These are phyloP conservation scores for Bubo scandiacus DNA, from an alignment of 2,113 vertebrate species.

Conservation along the genomic window DNA sequence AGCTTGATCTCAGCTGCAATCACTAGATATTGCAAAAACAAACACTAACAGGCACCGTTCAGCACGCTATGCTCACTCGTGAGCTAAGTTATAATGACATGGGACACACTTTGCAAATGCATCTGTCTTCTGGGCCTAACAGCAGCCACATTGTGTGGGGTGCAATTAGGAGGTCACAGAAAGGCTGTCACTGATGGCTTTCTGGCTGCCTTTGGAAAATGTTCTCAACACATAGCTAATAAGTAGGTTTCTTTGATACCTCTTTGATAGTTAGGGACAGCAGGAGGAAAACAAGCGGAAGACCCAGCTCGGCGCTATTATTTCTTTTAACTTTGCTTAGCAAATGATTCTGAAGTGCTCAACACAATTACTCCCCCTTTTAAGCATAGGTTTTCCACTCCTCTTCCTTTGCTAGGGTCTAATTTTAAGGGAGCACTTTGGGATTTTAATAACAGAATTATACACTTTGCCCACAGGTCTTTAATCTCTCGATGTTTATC, in stretches of 20 bases:
- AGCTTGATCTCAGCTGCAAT: background rate
- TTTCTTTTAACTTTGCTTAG: constrained; percentile 58
- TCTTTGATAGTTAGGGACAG: constrained; percentile 56
- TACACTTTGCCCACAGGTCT: constrained; percentile 63
- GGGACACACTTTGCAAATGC: constrained; percentile 20
- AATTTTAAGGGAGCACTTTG: constrained; percentile 61
- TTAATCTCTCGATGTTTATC: constrained; percentile 73
- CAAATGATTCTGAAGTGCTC: constrained; percentile 58
- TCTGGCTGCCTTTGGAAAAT: constrained; percentile 41
- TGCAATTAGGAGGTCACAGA: constrained; percentile 56
- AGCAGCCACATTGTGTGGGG: background rate
- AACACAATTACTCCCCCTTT: constrained; percentile 50
- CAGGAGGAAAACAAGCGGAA: constrained; percentile 50
- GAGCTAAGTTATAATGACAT: background rate
- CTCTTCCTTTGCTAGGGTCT: constrained; percentile 42
- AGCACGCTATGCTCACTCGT: rapidly evolving
- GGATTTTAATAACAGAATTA: constrained; percentile 71
- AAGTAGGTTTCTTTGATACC: constrained; percentile 57
- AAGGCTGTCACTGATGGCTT: constrained; percentile 24
- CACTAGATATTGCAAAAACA: background rate
- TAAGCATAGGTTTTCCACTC: constrained; percentile 51
- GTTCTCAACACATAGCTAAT: constrained; percentile 47
- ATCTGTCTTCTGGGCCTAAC: constrained; percentile 23
- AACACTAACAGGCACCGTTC: background rate
- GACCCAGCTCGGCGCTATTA: constrained; percentile 17